Evolutionary conservation across 2,797 vertebrate species (phyloP), one percentile per base, ranked within the genome.

Genomic region (Paratrypauchen microcephalus): DNA sequence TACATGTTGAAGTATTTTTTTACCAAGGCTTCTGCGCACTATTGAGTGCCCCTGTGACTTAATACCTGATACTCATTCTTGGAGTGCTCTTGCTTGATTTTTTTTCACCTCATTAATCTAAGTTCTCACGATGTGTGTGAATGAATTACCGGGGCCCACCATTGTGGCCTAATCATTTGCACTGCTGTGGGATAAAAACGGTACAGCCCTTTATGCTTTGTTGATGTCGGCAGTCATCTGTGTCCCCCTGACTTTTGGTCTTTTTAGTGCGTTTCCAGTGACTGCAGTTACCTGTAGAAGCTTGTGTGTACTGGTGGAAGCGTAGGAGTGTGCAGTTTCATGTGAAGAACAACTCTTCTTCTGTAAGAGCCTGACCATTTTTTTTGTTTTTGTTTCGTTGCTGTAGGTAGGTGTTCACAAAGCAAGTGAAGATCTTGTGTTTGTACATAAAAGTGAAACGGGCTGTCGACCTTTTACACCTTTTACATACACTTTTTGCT

Each of bases 1-100:
- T 88, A 80, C 75, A 79, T 87, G 83, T 83, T 82, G 80, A 69
- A 80, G 66, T 76, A 68, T 76, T 80, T 76, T 80, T 76, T 75
- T 67, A 72, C 66, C 45, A 68, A 62, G 76, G 5, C 1, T 57
- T 83, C 72, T 58, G 68, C 7, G 28, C 68, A 68, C 69, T 50
- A 16, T 63, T 11, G 68, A 74, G 50, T 30, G n/a, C 63, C 59
- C 3, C 15, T 52, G 74, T 24, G 55, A 68, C 30, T 30, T 39
- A 60, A 72, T 41, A 74, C 77, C 69, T 63, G 23, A 84, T 78
- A 73, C 68, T 66, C 52, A 50, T 83, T 74, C 64, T 66, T 74
- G 59, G 18, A 52, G 26, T 52, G 71, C 62, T 50, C 28, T 55
- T 59, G 56, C 45, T 55, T 59, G 39, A 60, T 62, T 57, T 75